These are phyloP conservation scores for Meloidogyne exigua DNA, from an alignment of 1,140 invertebrate species.

Conservation along the genomic window DNA sequence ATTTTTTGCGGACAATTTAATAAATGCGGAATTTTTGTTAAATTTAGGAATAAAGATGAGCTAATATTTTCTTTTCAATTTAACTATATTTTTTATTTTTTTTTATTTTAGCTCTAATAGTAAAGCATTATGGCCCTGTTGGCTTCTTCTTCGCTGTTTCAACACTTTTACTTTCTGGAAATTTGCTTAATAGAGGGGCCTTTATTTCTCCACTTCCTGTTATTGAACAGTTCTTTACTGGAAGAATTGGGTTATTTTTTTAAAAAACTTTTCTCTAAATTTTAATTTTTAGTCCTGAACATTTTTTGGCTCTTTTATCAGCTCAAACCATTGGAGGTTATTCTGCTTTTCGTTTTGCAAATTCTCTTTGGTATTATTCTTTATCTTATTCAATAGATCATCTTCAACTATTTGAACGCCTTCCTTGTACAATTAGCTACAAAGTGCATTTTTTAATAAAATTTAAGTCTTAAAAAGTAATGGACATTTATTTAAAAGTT, in stretches of 20 bases:
- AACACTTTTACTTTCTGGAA: slow-evolving; percentile 43
- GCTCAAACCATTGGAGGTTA: slow-evolving; percentile 52
- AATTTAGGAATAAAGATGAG: no score
- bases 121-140: slow-evolving; percentile 48
- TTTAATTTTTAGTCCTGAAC: slow-evolving; percentile 39
- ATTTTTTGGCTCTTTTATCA: slow-evolving; percentile 45
- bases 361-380: slow-evolving; percentile 52
- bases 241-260: slow-evolving; percentile 27
- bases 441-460: slow-evolving; percentile 32
- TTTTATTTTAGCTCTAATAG: slow-evolving; percentile 47
- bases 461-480: no score
- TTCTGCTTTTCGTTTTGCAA: slow-evolving; percentile 46
- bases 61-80: no score
- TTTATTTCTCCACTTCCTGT: slow-evolving; percentile 48
- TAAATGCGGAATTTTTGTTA: background rate
- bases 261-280: background rate
- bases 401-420: slow-evolving; percentile 37
- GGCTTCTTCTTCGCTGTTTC: slow-evolving; percentile 57
- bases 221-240: slow-evolving; percentile 44
- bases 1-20: background rate
- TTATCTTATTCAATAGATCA: slow-evolving; percentile 44
- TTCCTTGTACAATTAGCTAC: slow-evolving; percentile 47
- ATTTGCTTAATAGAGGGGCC: slow-evolving; percentile 50
- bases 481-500: no score
- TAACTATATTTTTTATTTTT: background rate